phyloP scores from a whole-genome alignment of 2,888 invertebrate species.

The Papilio demoleus region DNA sequence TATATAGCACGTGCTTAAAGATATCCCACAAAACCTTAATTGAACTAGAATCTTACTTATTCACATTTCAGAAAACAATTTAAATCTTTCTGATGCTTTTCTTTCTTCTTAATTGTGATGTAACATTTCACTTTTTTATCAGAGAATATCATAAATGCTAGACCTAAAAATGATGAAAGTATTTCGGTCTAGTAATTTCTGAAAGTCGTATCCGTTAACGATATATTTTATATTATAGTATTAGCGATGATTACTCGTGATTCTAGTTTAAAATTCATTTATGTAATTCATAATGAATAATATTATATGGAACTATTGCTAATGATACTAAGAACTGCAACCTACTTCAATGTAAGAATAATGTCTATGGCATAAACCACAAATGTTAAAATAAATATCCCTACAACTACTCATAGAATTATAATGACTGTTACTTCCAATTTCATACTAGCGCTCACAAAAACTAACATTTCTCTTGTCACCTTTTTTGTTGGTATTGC shows the following conservation, averaged over 20 bases:
- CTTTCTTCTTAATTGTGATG: neutral
- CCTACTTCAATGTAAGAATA: neutral
- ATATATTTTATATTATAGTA: neutral
- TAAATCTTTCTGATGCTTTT: neutral
- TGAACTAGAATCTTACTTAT: neutral
- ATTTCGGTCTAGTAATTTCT: slow-evolving; percentile 2
- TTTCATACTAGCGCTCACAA: neutral
- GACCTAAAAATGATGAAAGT: neutral
- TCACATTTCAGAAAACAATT: neutral
- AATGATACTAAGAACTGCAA: slow-evolving; percentile 1
- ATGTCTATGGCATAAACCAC: neutral
- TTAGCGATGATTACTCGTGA: neutral
- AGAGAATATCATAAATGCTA: neutral
- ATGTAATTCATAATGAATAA: slow-evolving; percentile 5
- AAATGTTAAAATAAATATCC: neutral
- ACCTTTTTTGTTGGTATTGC: slow-evolving; percentile 3
- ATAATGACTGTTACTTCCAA: neutral
- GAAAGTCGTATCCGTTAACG: neutral
- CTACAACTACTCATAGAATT: neutral
- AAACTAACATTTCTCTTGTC: neutral
- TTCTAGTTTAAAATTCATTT: neutral
- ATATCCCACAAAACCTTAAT: neutral
- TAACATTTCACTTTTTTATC: neutral
- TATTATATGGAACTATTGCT: neutral
- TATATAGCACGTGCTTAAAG: neutral